Percentiles rank a stretch among this genome's conserved stretches.
These are phyloP conservation scores for Ctena decussata DNA, from an alignment of 2,888 invertebrate genomes.

Conservation along the genomic window DNA sequence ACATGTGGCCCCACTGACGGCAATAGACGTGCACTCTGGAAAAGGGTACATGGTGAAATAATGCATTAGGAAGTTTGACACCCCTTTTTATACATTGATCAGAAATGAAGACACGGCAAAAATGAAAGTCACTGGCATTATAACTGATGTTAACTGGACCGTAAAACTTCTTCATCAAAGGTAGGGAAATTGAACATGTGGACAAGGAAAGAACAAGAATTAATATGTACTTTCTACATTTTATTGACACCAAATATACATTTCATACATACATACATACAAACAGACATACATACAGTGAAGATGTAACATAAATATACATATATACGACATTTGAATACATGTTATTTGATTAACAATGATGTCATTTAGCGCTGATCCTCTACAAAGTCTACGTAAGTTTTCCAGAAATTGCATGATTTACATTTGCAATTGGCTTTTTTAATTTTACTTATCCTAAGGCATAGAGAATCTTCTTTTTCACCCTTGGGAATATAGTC, in stretches of 20 bases:
- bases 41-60: not conserved
- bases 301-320: not conserved
- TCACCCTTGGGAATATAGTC: not conserved
- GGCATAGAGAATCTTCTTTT: not conserved
- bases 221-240: not conserved
- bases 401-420: not conserved
- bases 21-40: not conserved
- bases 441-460: not conserved
- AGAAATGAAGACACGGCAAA: no score
- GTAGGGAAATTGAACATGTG: not conserved
- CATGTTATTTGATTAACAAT: not conserved
- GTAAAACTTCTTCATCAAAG: no score
- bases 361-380: not conserved
- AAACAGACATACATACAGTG: not conserved
- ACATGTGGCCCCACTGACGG: not conserved
- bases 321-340: not conserved
- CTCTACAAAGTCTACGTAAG: not conserved
- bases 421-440: not conserved
- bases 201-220: not conserved
- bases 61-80: not conserved
- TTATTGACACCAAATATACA: not conserved
- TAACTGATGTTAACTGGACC: no score
- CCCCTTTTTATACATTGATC: no score
- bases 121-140: no score
- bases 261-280: not conserved